phyloP scores from a whole-genome alignment of 2,888 invertebrate species.

The Fragum whitleyi region DNA sequence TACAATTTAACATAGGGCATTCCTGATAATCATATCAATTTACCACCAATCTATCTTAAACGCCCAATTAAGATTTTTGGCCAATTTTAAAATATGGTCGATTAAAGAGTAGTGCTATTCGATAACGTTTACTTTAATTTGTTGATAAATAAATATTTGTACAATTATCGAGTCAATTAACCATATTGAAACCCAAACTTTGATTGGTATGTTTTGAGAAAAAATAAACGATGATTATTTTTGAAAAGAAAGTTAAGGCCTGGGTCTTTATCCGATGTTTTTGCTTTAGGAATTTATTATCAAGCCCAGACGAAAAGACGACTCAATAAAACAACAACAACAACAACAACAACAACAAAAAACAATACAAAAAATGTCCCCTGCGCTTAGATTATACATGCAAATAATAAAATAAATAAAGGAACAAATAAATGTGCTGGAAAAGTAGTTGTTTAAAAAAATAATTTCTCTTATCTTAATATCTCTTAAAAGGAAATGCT shows the following conservation, averaged over 20 bases:
- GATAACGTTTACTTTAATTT: neutral
- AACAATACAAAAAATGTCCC: no score
- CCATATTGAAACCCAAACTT: neutral
- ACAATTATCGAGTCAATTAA: constrained; percentile 1
- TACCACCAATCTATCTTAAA: neutral
- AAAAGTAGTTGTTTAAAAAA: no score
- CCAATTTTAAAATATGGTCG: neutral
- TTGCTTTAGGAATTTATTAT: neutral
- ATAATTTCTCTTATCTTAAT: no score
- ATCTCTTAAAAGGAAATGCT: no score
- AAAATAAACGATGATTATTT: neutral
- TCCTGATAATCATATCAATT: neutral
- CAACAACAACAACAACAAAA: no score
- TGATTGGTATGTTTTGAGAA: neutral
- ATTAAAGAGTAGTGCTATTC: neutral
- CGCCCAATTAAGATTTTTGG: neutral
- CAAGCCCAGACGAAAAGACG: neutral
- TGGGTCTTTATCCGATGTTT: no score
- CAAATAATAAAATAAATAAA: no score
- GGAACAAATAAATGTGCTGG: no score
- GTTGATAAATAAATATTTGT: neutral
- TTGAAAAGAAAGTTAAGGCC: neutral
- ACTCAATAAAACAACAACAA: no score
- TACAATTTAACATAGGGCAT: no score
- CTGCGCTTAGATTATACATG: no score